Evolutionary conservation across 2,113 vertebrate genomes (phyloP).

Genomic region (Formicarius rufipectus): DNA sequence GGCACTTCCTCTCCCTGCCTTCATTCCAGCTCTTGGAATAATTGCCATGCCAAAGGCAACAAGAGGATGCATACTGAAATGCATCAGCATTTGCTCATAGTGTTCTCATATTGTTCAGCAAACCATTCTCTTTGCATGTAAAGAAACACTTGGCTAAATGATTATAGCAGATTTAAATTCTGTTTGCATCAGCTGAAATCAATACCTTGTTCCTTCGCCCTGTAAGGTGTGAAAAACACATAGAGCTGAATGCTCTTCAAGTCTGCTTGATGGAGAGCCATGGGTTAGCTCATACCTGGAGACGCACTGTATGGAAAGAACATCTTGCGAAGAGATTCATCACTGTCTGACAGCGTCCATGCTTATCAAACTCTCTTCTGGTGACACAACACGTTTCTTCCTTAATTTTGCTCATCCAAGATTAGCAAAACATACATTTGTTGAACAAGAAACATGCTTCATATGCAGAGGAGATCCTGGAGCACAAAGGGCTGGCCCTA

Average conservation of each 20-base stretch:
- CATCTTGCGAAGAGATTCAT: background rate
- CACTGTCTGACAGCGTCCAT: background rate
- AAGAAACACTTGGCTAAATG: background rate
- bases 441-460: background rate
- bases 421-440: background rate
- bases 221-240: background rate
- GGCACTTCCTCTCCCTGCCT: background rate
- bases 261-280: background rate
- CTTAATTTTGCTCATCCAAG: background rate
- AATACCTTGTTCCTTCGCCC: background rate
- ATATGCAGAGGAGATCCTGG: background rate
- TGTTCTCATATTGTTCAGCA: background rate
- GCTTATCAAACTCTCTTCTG: background rate
- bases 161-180: background rate
- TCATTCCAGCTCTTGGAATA: conserved; percentile 10
- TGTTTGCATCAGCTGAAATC: background rate
- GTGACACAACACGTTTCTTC: background rate
- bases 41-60: conserved; percentile 1
- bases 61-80: conserved; percentile 1
- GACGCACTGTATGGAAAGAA: background rate
- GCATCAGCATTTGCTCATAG: background rate
- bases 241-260: background rate
- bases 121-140: background rate
- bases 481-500: background rate
- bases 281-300: background rate